Evolutionary conservation across 2,888 invertebrate genomes (phyloP).

Genomic region (Cactoblastis cactorum): DNA sequence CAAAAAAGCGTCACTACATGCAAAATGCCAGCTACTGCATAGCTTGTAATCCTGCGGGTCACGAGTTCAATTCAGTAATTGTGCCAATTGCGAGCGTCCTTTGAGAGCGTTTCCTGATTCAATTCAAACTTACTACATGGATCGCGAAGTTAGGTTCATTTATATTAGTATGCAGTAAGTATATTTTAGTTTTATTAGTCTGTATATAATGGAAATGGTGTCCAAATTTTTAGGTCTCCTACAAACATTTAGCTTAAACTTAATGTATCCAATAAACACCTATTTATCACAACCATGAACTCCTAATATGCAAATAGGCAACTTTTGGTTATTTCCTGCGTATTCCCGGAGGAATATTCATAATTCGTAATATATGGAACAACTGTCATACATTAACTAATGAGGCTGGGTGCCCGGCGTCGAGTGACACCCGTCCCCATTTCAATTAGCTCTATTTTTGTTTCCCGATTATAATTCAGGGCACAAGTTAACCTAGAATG

Average conservation of each 20-base stretch:
- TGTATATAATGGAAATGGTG: too few relatives aligned
- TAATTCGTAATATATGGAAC: neutral
- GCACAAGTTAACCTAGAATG: slow-evolving; percentile 2
- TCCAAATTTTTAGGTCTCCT: too few relatives aligned
- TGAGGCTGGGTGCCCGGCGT: slow-evolving; percentile 32
- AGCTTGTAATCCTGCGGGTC: slow-evolving; percentile 20
- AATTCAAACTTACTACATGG: slow-evolving; percentile 32
- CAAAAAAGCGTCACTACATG: too few relatives aligned
- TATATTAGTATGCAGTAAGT: neutral
- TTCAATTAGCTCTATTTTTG: slow-evolving; percentile 22
- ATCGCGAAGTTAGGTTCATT: neutral
- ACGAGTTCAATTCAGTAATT: slow-evolving; percentile 51
- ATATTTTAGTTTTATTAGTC: too few relatives aligned
- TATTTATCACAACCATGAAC: too few relatives aligned
- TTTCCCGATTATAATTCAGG: neutral
- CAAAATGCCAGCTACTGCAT: neutral
- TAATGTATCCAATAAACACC: too few relatives aligned
- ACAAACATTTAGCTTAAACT: too few relatives aligned
- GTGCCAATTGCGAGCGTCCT: slow-evolving; percentile 63
- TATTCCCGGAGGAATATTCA: neutral
- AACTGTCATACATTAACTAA: slow-evolving; percentile 29
- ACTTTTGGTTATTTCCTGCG: too few relatives aligned
- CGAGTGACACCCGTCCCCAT: slow-evolving; percentile 27
- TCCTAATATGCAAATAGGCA: too few relatives aligned
- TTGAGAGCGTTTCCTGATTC: slow-evolving; percentile 50